phyloP scores from a whole-genome alignment of 2,797 vertebrate species.

The Mionectes olivaceus region DNA sequence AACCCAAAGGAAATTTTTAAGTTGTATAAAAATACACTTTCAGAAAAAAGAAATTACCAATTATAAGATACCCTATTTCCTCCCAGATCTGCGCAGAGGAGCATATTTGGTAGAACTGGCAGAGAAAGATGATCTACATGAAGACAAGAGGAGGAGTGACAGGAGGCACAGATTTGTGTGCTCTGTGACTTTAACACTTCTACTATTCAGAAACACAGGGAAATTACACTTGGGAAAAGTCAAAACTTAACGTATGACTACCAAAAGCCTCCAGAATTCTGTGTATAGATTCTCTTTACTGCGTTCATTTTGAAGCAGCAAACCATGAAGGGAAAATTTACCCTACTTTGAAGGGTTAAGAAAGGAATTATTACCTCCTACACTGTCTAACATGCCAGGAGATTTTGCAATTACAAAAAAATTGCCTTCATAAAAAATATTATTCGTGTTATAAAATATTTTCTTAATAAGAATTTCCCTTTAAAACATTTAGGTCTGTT shows the following conservation, averaged over 20 bases:
- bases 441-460: background rate
- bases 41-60: background rate
- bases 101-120: background rate
- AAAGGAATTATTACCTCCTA: background rate
- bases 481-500: background rate
- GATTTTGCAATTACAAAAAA: background rate
- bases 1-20: background rate
- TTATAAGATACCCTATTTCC: background rate
- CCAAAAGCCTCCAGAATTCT: background rate
- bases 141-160: background rate
- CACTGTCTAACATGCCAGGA: background rate
- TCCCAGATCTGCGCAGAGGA: background rate
- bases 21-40: background rate
- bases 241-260: background rate
- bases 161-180: background rate
- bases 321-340: background rate
- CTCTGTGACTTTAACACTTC: background rate
- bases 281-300: background rate
- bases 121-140: background rate
- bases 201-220: background rate
- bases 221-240: background rate
- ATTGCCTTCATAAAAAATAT: background rate
- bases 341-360: background rate
- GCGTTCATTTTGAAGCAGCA: background rate
- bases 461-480: background rate